These are phyloP conservation scores for Nasonia giraulti DNA, from an alignment of 1,140 invertebrate genomes.

Conservation along the genomic window DNA sequence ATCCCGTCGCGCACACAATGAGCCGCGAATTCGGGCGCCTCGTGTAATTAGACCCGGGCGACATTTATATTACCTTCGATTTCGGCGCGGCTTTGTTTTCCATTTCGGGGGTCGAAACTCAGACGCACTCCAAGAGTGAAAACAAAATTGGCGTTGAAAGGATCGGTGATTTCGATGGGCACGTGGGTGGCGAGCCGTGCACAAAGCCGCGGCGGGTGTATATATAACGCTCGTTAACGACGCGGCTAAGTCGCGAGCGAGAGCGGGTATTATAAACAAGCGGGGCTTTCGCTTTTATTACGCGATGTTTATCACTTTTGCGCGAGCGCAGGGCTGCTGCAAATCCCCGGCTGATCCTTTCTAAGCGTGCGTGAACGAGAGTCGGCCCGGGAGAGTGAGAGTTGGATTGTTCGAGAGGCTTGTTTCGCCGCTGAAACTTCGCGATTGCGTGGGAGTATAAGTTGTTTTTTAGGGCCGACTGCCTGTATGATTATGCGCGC, in stretches of 20 bases:
- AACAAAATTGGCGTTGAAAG: background rate
- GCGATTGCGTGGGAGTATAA: background rate
- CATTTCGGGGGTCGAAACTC: background rate
- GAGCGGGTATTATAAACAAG: constrained; percentile 13
- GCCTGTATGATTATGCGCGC: too few species aligned
- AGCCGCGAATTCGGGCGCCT: background rate
- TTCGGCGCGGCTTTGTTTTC: background rate
- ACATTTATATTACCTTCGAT: constrained; percentile 30
- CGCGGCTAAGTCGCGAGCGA: background rate
- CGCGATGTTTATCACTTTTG: constrained; percentile 41
- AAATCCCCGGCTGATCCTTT: constrained; percentile 14
- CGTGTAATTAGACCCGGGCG: constrained; percentile 28
- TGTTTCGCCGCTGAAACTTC: background rate
- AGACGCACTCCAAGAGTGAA: background rate
- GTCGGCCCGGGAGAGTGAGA: background rate
- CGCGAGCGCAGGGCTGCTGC: background rate
- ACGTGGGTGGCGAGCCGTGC: constrained; percentile 26
- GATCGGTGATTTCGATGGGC: constrained; percentile 11
- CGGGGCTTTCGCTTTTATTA: constrained; percentile 8
- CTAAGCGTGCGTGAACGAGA: background rate
- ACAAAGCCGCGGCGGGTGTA: constrained; percentile 9
- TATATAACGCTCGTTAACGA: constrained; percentile 25
- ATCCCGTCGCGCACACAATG: background rate
- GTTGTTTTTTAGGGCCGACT: background rate
- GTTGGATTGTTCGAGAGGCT: background rate